Evolutionary conservation across 2,797 vertebrate genomes (phyloP), one percentile per base, ranked within the genome.

Genomic region (Peromyscus attwateri): DNA sequence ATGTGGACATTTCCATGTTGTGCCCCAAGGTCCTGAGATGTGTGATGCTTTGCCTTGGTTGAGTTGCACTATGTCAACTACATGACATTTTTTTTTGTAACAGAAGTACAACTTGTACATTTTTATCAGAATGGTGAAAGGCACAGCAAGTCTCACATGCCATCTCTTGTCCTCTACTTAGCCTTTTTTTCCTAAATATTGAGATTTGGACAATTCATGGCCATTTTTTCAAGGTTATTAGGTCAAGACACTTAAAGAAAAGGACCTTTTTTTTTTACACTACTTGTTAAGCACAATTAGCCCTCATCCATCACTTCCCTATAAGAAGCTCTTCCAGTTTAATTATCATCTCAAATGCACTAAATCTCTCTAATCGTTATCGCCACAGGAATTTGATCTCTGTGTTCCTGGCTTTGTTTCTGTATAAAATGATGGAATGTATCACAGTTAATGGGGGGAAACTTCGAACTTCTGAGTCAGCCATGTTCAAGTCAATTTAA

Each of bases 391-490:
- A 97, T 96, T 81, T 52, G 52, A 87, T 87, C 84, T 87, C 46
- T n/a, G 40, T 97, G 90, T 95, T 94, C 93, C 40, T 1, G 3
- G 93, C 79, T 97, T 96, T 95, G 88, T 96, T 97, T 97, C 66
- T 71, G 92, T 46, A 80, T 96, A 81, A 96, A 95, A 34, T 81
- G 83, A 94, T 92, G 81, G 57, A 89, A 93, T 87, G 76, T 68
- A 73, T 85, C 80, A 46, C 37, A 94, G 68, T 96, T 88, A 85
- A 87, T 93, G 43, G 71, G 60, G 21, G 14, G 77, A 80, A 87
- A 87, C 37, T 71, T 73, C 52, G 40, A 1, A 52, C 77, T 94
- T 90, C 87, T 92, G 37, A 83, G 70, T 64, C 34, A 91, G 14
- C 64, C 43, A 55, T 96, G 88, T 95, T 97, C 64, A 92, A 94